Percentiles rank a stretch among this genome's conserved stretches.
These are phyloP conservation scores for Gobio occitaniae DNA, from an alignment of 2,797 vertebrate species.

Conservation along the genomic window DNA sequence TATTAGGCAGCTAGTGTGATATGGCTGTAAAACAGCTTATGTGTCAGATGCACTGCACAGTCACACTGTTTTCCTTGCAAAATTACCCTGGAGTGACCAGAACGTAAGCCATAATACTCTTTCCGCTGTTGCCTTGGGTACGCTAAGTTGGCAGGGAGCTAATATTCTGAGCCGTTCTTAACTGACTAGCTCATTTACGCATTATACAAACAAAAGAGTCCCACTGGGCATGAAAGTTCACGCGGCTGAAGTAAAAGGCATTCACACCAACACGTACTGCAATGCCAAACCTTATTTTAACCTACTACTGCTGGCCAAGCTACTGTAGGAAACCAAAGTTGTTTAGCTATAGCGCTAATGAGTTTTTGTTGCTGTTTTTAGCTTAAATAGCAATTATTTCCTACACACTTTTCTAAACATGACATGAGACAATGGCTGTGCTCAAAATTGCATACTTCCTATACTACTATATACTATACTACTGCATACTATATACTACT, in stretches of 20 bases:
- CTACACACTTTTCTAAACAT: not conserved
- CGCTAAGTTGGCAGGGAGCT: slow-evolving; percentile 20
- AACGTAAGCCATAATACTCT: slow-evolving; percentile 29
- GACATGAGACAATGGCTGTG: not conserved
- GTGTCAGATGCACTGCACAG: slow-evolving; percentile 11
- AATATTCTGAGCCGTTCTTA: slow-evolving; percentile 35
- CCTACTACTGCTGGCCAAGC: not conserved
- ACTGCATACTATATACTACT: no score
- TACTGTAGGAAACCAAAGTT: not conserved
- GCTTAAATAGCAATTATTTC: not conserved
- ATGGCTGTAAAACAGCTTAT: slow-evolving; percentile 25
- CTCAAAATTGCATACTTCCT: not conserved
- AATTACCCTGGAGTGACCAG: slow-evolving; percentile 50
- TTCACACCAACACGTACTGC: not conserved
- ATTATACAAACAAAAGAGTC: slow-evolving; percentile 38
- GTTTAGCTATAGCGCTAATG: not conserved
- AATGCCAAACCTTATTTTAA: not conserved
- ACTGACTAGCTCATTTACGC: slow-evolving; percentile 41
- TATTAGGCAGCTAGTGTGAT: slow-evolving; percentile 21
- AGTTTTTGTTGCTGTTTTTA: not conserved
- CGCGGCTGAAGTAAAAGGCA: slow-evolving; percentile 12
- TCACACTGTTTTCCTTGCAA: slow-evolving; percentile 34
- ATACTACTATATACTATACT: no score
- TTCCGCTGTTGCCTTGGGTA: slow-evolving; percentile 37
- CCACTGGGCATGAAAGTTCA: slow-evolving; percentile 39